Percentiles rank a stretch among this genome's conserved stretches.
phyloP scores from a whole-genome alignment of 2,797 vertebrate genomes.

The Brachyrhaphis roseni region DNA sequence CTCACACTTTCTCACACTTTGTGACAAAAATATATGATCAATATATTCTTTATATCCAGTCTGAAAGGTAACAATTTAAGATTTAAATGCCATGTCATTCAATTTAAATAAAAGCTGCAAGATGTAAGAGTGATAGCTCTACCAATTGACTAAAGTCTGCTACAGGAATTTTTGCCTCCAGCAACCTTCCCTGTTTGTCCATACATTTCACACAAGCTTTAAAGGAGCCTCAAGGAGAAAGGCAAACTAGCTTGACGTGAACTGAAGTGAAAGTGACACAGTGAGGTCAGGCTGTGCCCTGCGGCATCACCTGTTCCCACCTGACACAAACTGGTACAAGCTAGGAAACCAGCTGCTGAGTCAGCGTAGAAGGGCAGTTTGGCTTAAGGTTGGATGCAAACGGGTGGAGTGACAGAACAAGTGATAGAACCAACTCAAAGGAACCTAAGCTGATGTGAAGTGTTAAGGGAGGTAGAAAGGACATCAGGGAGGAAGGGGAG shows the following conservation, averaged over 20 bases:
- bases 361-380: slow-evolving; percentile 38
- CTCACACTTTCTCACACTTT: background rate
- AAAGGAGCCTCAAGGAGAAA: slow-evolving; percentile 55
- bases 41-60: background rate
- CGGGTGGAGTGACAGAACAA: slow-evolving; percentile 43
- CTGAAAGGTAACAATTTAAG: background rate
- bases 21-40: background rate
- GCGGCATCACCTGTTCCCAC: slow-evolving; percentile 70
- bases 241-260: slow-evolving; percentile 59
- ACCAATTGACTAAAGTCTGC: slow-evolving; percentile 8
- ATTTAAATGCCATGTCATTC: background rate
- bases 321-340: slow-evolving; percentile 60
- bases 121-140: background rate
- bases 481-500: slow-evolving; percentile 17
- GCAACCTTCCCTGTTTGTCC: background rate
- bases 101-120: background rate
- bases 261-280: slow-evolving; percentile 68
- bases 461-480: slow-evolving; percentile 34
- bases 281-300: slow-evolving; percentile 65
- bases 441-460: slow-evolving; percentile 58
- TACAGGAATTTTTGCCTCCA: slow-evolving; percentile 13
- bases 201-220: slow-evolving; percentile 24
- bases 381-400: slow-evolving; percentile 24
- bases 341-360: slow-evolving; percentile 64
- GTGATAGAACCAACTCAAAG: slow-evolving; percentile 46